Base-by-base conservation (phyloP, 2,113 vertebrate genomes). In the Brevimyrus niger region DNA sequence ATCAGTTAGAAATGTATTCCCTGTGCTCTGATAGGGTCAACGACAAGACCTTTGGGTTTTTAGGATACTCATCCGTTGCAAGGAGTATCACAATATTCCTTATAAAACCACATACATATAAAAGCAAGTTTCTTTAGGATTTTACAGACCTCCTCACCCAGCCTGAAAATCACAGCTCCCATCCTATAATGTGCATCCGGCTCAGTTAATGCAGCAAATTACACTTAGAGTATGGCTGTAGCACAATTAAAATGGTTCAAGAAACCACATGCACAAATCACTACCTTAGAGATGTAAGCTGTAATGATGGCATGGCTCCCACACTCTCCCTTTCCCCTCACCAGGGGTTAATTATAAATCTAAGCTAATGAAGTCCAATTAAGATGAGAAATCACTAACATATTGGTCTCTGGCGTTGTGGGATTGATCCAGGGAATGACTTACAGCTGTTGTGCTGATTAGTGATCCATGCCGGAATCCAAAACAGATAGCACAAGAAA, bases 281-380 rank as follows among this genome's bases (percentile, higher is more conserved):
- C 69, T 82, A 53, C 58, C 65, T 82, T 73, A 82, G 42, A 53
- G 27, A 42, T 50, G 80, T 17, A 42, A 55, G 88, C 48, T 44
- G 4, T 55, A 89, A 89, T 42, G 65, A 82, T 50, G 31, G 35
- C 23, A 50, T 9, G 38, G 35, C 13, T 17, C 17, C 53, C 19
- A 55, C 48, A 42, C 69, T 48, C 47, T 47, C 46, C 4, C 23
- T 15, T 73, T 38, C 73, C 42, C 48, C 47, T 27, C 51, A 53
- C 69, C 48, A 53, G 73, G 23, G 65, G 69, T 83, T 23, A 82
- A 89, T 83, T 82, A 82, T 83, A 65, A 82, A 82, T 65, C 69
- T 15, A 83, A 53, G 17, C 46, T 21, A 82, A 89, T 89, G 9
- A 38, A 83, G 35, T 50, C 88, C 50, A 89, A 89, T 89, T 82